phyloP scores from a whole-genome alignment of 2,888 invertebrate species.

The Spodoptera littoralis region DNA sequence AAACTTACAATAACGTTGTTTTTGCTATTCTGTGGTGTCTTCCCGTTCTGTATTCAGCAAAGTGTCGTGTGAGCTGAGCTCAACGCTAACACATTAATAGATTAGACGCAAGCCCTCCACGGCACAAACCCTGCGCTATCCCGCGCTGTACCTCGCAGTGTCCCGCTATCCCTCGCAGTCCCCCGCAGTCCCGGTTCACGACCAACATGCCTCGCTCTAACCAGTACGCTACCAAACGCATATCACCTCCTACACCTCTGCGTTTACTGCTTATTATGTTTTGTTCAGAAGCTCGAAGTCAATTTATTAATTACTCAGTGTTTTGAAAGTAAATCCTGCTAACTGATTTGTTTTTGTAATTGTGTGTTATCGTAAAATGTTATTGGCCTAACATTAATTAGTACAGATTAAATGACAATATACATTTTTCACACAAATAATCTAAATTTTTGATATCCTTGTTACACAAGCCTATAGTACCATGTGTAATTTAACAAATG shows the following conservation, averaged over 20 bases:
- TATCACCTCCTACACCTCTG: slow-evolving; percentile 69
- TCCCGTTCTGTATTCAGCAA: slow-evolving; percentile 21
- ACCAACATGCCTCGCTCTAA: slow-evolving; percentile 70
- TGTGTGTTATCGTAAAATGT: slow-evolving; percentile 54
- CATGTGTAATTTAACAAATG: slow-evolving; percentile 45
- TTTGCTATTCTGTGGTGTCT: slow-evolving; percentile 27
- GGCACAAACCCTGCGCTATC: slow-evolving; percentile 15
- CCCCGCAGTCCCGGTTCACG: slow-evolving; percentile 47
- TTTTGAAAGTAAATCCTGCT: slow-evolving; percentile 36
- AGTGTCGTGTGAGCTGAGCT: slow-evolving; percentile 34
- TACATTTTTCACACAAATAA: slow-evolving; percentile 50
- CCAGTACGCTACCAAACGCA: slow-evolving; percentile 71
- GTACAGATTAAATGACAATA: slow-evolving; percentile 51
- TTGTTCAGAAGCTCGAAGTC: slow-evolving; percentile 66
- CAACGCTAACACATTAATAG: slow-evolving; percentile 40
- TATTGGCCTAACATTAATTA: slow-evolving; percentile 55
- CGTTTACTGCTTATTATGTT: slow-evolving; percentile 67
- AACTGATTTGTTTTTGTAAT: slow-evolving; percentile 49
- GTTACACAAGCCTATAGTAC: slow-evolving; percentile 48
- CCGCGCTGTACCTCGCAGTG: slow-evolving; percentile 27
- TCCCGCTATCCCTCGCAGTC: slow-evolving; percentile 12
- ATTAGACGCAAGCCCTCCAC: slow-evolving; percentile 31
- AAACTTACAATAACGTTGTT: neutral
- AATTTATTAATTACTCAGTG: slow-evolving; percentile 35
- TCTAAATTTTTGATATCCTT: slow-evolving; percentile 49